Evolutionary conservation across 1,140 invertebrate genomes (phyloP), one percentile per base, ranked within the genome.

Genomic region (Sycobia sp.): DNA sequence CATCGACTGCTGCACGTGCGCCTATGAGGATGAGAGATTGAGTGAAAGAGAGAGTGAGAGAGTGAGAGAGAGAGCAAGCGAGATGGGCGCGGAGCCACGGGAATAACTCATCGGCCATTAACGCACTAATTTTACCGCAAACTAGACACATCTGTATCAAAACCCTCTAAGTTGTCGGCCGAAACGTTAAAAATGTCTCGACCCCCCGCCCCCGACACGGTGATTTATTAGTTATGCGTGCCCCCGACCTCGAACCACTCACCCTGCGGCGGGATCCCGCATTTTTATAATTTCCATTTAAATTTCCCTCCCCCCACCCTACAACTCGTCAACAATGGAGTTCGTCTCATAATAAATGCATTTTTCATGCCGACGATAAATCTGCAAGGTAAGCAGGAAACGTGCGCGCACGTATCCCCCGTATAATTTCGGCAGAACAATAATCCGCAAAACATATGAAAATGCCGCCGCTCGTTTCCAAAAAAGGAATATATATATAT

Each of bases 51-150:
- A 66, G 54, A 41, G 34, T 16, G 36, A 41, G 25, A 50, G 57
- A 39, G 44, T 20, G 55, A 22, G n/a, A 47, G 20, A 36, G 53
- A 55, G 39, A 43, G 10, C 16, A 14, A 36, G 22, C 18, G 49
- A 51, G 13, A 16, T 1, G 2, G 9, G 14, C 18, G 20, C 14
- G 36, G n/a, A 49, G 23, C 23, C 11, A 16, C 22, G 56, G 65
- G 71, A 71, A 71, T 77, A 76, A 76, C 75, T 77, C 75, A 78
- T 76, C 72, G 62, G 66, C 71, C 72, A 76, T 77, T 77, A 78
- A 70, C 60, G 67, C 65, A 72, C 72, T 77, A 74, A 76, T 78
- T 78, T 76, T 71, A 69, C 55, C 47, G 43, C 38, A 44, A 63
- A 54, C 62, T 44, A 63, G 50, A 63, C n/a, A n/a, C 62, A 65